Evolutionary conservation across 1,140 invertebrate genomes (phyloP), one percentile per base, ranked within the genome.

Genomic region (Aricia agestis): DNA sequence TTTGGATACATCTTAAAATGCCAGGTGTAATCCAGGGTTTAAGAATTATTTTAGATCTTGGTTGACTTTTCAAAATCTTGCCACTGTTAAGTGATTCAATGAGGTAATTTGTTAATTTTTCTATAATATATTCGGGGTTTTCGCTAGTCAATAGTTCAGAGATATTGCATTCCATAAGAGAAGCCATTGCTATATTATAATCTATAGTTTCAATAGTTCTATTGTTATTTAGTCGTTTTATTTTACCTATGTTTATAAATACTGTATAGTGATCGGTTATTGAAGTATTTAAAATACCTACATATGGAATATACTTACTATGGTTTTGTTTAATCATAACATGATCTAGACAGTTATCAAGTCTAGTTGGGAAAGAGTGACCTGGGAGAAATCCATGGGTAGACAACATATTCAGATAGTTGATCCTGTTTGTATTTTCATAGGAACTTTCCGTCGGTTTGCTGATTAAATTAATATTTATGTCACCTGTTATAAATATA

Each of bases 251-350:
- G 42, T 67, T 67, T 41, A 67, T 11, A 41, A 67, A 41, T 32
- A 67, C n/a, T 17, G 41, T 42, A 4, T 32, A 25, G 7, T 32
- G 25, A 52, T 69, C 52, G 1, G 68, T 69, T 13, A 69, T 67
- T 6, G 57, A n/a, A 0, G 52, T 36, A 58, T 69, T 58, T 25
- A 69, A 69, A n/a, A 69, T 58, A 59, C 45, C 45, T 52, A 52
- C 11, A 52, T 15, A 13, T 13, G 45, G 11, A 52, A 13, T 11
- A 15, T 52, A 15, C 9, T 15, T 52, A 13, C 1, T 13, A 11
- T 52, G 45, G 9, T 52, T 52, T 15, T 1, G 10, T 52, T 59
- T 59, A 17, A 59, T 18, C 58, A 59, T 59, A 9, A 59, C 58
- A 5, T 59, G 58, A n/a, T 59, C 58, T 7, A 59, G 17, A 19